These are phyloP conservation scores for Pheucticus melanocephalus DNA, from an alignment of 2,113 vertebrate genomes.

Conservation along the genomic window DNA sequence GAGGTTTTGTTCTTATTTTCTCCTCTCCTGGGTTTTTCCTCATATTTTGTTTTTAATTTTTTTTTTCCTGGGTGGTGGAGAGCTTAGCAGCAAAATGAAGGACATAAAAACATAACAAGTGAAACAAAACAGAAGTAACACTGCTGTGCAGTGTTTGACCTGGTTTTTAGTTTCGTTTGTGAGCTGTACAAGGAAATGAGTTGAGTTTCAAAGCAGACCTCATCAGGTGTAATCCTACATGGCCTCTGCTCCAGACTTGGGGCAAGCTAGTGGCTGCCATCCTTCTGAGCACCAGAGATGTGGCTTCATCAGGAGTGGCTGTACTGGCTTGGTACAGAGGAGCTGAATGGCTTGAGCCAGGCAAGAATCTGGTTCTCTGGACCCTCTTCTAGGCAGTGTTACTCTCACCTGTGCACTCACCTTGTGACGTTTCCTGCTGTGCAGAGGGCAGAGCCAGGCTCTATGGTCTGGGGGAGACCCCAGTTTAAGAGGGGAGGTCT, in stretches of 20 bases:
- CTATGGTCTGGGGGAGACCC: neutral
- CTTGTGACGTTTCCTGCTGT: neutral
- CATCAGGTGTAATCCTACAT: neutral
- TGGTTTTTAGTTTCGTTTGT: slow-evolving; percentile 1
- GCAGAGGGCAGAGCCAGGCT: neutral
- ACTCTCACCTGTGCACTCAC: accelerated
- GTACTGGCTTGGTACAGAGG: neutral
- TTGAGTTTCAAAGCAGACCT: neutral
- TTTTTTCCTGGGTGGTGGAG: neutral
- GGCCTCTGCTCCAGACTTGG: neutral
- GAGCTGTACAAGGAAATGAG: neutral
- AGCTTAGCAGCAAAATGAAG: neutral
- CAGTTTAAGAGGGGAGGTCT: neutral
- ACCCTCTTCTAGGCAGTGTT: neutral
- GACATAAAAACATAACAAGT: neutral
- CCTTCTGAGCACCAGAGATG: neutral
- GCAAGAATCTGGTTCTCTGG: neutral
- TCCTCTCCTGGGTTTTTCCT: neutral
- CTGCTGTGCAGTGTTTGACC: neutral
- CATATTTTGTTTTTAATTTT: too few species aligned
- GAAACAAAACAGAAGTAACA: slow-evolving; percentile 4
- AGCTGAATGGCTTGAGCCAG: neutral
- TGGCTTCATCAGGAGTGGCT: accelerated
- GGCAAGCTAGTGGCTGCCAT: neutral
- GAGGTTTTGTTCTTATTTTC: neutral